Evolutionary conservation across 2,113 vertebrate genomes (phyloP).

Genomic region (Tauraco erythrolophus): DNA sequence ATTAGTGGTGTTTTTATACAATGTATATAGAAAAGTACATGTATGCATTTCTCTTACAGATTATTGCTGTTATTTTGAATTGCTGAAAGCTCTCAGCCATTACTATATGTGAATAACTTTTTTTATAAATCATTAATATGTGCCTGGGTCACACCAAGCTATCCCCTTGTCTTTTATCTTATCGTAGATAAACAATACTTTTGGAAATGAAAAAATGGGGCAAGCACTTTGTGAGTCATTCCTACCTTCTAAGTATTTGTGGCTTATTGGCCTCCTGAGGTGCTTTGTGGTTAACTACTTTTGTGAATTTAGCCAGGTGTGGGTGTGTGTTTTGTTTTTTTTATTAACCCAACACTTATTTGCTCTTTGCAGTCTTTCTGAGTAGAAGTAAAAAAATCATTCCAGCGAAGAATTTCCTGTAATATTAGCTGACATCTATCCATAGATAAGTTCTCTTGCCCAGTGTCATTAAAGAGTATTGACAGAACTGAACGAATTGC

Average conservation of each 20-base stretch:
- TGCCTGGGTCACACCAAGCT: neutral
- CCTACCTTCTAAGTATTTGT: neutral
- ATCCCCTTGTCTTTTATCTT: neutral
- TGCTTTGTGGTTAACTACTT: neutral
- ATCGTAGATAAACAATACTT: neutral
- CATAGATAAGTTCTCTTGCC: neutral
- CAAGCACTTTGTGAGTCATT: neutral
- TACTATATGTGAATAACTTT: neutral
- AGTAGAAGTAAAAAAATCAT: neutral
- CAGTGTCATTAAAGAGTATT: neutral
- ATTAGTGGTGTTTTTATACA: neutral
- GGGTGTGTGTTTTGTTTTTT: neutral
- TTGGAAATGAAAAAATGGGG: neutral
- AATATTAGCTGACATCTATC: neutral
- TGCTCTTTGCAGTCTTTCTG: neutral
- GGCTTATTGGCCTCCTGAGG: neutral
- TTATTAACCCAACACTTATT: neutral
- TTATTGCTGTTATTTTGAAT: neutral
- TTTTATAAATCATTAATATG: neutral
- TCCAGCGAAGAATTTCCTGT: neutral
- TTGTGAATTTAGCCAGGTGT: neutral
- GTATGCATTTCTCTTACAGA: neutral
- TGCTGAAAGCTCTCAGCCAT: neutral
- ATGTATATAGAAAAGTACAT: neutral
- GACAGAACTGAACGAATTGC: neutral